A percentile compares a stretch with the other conserved stretches of the same genome.
Evolutionary conservation across 30 jellyfish, hydroid and myxozoan species (phyloP).

Genomic region (Calvadosia cruxmelitensis): DNA sequence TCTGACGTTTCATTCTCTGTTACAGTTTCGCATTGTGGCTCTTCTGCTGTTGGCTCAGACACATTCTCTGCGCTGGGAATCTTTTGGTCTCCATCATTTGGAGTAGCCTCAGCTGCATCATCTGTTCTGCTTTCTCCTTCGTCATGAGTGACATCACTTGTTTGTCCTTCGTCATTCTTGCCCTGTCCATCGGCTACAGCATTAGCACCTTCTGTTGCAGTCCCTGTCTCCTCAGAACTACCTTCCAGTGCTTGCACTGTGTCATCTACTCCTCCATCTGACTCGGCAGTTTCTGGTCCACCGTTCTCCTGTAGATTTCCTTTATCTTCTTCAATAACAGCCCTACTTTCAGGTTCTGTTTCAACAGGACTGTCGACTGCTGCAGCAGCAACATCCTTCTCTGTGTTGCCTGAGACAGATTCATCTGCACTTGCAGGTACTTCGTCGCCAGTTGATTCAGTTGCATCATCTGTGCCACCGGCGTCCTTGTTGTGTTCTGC

Average conservation of each 20-base stretch:
- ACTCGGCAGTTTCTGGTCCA: no score
- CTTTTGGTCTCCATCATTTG: no score
- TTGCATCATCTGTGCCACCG: background rate
- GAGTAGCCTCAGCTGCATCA: no score
- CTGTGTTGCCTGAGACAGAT: background rate
- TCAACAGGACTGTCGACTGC: background rate
- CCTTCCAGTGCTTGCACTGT: background rate
- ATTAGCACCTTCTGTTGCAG: background rate
- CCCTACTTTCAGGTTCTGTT: background rate
- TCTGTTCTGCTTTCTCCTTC: no score
- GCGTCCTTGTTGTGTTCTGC: no score
- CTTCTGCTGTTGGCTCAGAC: no score
- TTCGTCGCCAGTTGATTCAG: background rate
- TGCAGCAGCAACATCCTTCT: background rate
- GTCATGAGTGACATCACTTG: no score
- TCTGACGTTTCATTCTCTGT: no score
- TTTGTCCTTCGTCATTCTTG: background rate
- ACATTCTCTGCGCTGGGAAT: no score
- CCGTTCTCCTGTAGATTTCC: background rate
- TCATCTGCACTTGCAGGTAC: no score
- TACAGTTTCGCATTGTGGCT: no score
- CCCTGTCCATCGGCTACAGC: background rate
- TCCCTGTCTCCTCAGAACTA: no score
- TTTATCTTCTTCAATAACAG: background rate
- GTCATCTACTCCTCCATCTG: background rate